Evolutionary conservation across 2,888 invertebrate genomes (phyloP).

Genomic region (Pseudococcus longispinus): DNA sequence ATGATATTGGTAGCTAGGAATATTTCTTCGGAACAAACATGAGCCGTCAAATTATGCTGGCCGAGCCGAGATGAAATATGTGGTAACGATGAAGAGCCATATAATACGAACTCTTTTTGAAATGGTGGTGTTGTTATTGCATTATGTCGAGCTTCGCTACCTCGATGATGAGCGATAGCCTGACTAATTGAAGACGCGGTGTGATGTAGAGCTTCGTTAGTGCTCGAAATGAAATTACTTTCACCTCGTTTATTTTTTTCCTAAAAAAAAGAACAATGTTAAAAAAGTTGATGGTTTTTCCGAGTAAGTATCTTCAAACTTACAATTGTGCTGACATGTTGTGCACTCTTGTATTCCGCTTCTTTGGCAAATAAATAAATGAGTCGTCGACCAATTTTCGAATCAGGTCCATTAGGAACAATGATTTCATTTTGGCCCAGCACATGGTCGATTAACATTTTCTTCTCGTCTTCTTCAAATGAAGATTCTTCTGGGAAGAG

Average conservation of each 20-base stretch:
- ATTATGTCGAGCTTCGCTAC: constrained; percentile 61
- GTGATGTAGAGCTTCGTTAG: constrained; percentile 61
- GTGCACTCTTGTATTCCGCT: constrained; percentile 61
- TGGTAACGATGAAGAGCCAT: constrained; percentile 69
- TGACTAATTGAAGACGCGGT: constrained; percentile 58
- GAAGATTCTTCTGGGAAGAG: constrained; percentile 63
- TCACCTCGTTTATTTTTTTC: background rate
- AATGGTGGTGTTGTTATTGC: constrained; percentile 64
- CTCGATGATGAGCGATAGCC: constrained; percentile 58
- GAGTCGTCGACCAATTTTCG: constrained; percentile 68
- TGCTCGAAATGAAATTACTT: constrained; percentile 21
- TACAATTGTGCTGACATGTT: constrained; percentile 1
- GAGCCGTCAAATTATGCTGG: constrained; percentile 75
- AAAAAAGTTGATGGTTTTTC: background rate
- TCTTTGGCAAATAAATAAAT: constrained; percentile 69
- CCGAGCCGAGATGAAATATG: constrained; percentile 69
- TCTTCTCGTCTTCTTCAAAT: constrained; percentile 61
- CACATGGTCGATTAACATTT: constrained; percentile 66
- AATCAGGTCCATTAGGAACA: constrained; percentile 68
- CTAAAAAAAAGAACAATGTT: background rate
- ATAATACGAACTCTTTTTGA: constrained; percentile 73
- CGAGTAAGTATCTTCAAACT: background rate
- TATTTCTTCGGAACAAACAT: constrained; percentile 65
- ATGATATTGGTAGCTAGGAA: constrained; percentile 45
- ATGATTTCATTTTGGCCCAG: constrained; percentile 68